A percentile compares a stretch with the other conserved stretches of the same genome.
These are phyloP conservation scores for Equus quagga DNA, from an alignment of 2,113 vertebrate species.

Conservation along the genomic window DNA sequence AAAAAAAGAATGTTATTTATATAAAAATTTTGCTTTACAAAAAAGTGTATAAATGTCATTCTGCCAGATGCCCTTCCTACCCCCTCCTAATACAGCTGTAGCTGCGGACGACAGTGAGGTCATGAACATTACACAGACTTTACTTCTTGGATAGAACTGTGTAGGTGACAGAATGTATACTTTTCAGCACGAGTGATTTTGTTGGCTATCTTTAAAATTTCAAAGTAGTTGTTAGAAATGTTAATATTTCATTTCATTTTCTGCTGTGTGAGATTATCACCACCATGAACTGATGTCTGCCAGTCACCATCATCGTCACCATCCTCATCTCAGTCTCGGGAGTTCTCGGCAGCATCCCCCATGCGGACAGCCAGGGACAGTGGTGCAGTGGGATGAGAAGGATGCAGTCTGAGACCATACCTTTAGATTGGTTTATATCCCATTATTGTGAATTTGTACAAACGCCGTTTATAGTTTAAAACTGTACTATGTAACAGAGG, in stretches of 20 bases:
- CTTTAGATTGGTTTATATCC: not conserved
- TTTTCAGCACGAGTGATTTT: not conserved
- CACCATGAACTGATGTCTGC: not conserved
- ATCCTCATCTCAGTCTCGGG: not conserved
- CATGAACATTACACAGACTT: not conserved
- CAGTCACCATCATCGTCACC: not conserved
- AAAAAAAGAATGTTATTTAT: conserved; percentile 35
- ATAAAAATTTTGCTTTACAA: conserved; percentile 57
- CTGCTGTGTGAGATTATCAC: not conserved
- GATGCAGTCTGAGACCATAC: not conserved
- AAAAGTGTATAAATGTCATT: conserved; percentile 49
- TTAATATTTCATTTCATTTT: not conserved
- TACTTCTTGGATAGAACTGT: not conserved
- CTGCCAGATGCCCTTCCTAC: not conserved
- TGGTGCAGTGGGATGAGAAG: not conserved
- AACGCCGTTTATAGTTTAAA: conserved; percentile 53
- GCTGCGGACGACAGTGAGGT: not conserved
- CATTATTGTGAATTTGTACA: conserved; percentile 46
- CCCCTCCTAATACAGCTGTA: not conserved
- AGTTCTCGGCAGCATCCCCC: not conserved
- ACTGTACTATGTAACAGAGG: not conserved
- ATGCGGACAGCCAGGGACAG: not conserved
- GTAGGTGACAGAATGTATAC: not conserved
- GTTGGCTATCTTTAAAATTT: not conserved
- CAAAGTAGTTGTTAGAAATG: not conserved